These are phyloP conservation scores for Tanytarsus gracilentus DNA, from an alignment of 2,888 invertebrate genomes.

Conservation along the genomic window DNA sequence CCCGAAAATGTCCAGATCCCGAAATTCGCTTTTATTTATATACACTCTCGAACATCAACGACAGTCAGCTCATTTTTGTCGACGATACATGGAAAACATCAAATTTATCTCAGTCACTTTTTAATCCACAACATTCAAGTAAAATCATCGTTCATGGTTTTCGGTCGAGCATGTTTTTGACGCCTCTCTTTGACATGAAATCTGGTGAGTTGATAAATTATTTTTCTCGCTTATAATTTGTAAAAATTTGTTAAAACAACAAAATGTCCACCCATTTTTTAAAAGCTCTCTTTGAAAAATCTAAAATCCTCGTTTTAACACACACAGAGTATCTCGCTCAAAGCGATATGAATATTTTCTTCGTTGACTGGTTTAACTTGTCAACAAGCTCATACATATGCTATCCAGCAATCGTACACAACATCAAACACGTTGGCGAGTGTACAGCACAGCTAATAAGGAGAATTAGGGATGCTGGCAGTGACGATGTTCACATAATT, in stretches of 20 bases:
- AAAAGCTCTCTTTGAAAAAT: not conserved
- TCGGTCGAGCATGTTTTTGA: not conserved
- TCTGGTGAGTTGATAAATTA: not conserved
- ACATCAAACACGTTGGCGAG: not conserved
- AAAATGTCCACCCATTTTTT: not conserved
- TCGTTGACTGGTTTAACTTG: not conserved
- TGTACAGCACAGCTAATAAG: constrained; percentile 51
- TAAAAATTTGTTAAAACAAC: not conserved
- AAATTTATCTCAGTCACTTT: not conserved
- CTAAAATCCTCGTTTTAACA: too few species aligned
- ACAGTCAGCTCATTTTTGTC: not conserved
- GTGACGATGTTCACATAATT: constrained; percentile 51
- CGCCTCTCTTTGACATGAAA: not conserved
- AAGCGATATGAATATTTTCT: not conserved
- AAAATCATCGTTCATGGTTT: not conserved
- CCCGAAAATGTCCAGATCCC: not conserved
- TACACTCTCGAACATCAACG: not conserved
- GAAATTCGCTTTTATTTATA: not conserved
- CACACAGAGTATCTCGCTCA: not conserved
- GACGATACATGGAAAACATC: not conserved
- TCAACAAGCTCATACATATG: not conserved
- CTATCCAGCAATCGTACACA: not conserved
- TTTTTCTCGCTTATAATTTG: too few species aligned
- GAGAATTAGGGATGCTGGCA: constrained; percentile 46
- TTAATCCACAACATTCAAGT: not conserved